These are phyloP conservation scores for Brachyalestes nurse DNA, from an alignment of 2,797 vertebrate species.

Conservation along the genomic window DNA sequence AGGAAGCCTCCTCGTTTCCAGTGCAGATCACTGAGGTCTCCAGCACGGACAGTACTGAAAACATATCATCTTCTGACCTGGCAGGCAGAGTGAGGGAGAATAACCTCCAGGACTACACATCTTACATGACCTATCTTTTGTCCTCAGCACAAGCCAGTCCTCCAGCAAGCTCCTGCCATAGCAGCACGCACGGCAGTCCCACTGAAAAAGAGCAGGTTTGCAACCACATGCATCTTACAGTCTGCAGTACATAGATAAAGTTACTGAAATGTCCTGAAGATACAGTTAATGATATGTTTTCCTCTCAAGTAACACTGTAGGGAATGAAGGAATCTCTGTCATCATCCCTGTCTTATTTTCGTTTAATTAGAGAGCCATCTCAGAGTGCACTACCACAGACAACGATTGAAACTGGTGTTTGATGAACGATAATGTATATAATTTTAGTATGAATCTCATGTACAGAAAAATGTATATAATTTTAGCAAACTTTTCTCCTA, in stretches of 20 bases:
- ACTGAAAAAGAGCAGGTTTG: slow-evolving; percentile 58
- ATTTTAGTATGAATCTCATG: neutral
- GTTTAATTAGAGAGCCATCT: neutral
- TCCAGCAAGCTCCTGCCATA: slow-evolving; percentile 68
- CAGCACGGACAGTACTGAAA: slow-evolving; percentile 77
- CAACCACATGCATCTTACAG: neutral
- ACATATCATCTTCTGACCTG: slow-evolving; percentile 67
- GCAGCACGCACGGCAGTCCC: slow-evolving; percentile 76
- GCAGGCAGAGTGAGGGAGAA: slow-evolving; percentile 62
- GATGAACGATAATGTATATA: neutral
- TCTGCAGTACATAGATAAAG: neutral
- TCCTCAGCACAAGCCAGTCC: slow-evolving; percentile 63
- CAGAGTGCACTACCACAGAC: neutral
- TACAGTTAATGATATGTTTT: neutral
- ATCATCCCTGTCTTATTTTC: neutral
- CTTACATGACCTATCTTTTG: slow-evolving; percentile 83
- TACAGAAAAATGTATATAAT: neutral
- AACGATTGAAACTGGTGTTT: neutral
- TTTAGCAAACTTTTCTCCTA: neutral
- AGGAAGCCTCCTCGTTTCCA: slow-evolving; percentile 29
- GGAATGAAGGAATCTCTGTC: neutral
- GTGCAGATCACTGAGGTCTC: slow-evolving; percentile 61
- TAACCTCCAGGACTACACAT: slow-evolving; percentile 79
- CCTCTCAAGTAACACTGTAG: neutral
- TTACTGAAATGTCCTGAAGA: neutral